Percentiles rank a stretch among this genome's conserved stretches.
Evolutionary conservation across 2,888 invertebrate species (phyloP).

Genomic region (Tetanocera ferruginea): DNA sequence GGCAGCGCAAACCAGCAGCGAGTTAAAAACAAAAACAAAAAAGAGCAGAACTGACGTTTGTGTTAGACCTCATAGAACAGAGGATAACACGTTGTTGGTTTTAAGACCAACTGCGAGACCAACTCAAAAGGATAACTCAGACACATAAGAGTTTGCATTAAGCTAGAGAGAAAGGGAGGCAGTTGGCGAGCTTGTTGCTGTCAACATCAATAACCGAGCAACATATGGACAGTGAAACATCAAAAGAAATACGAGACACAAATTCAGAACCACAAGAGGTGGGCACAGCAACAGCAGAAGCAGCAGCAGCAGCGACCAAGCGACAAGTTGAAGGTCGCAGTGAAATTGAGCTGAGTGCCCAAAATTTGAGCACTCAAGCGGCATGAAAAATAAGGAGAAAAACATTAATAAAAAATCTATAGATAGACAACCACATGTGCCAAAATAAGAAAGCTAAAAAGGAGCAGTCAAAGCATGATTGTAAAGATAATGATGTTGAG

Average conservation of each 20-base stretch:
- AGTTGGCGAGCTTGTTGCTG: too few species aligned
- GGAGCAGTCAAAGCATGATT: too few species aligned
- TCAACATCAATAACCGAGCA: conserved; percentile 39
- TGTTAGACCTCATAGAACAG: too few species aligned
- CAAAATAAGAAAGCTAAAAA: too few species aligned
- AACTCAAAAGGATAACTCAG: background rate
- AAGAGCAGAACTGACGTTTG: background rate
- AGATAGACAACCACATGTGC: too few species aligned
- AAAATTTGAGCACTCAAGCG: background rate
- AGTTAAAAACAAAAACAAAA: background rate
- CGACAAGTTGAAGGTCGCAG: background rate
- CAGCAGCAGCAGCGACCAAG: background rate
- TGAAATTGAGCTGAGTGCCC: background rate
- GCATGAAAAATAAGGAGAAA: background rate
- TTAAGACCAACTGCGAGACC: too few species aligned
- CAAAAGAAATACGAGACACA: background rate
- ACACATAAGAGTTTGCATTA: too few species aligned
- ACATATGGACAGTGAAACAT: conserved; percentile 20
- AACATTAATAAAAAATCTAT: background rate
- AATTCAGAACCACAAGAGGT: background rate
- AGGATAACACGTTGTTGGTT: too few species aligned
- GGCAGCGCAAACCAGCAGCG: background rate
- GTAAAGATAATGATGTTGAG: background rate
- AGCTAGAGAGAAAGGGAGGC: too few species aligned
- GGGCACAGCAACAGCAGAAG: background rate